phyloP scores from a whole-genome alignment of 2,113 vertebrate genomes.

The Egretta garzetta region DNA sequence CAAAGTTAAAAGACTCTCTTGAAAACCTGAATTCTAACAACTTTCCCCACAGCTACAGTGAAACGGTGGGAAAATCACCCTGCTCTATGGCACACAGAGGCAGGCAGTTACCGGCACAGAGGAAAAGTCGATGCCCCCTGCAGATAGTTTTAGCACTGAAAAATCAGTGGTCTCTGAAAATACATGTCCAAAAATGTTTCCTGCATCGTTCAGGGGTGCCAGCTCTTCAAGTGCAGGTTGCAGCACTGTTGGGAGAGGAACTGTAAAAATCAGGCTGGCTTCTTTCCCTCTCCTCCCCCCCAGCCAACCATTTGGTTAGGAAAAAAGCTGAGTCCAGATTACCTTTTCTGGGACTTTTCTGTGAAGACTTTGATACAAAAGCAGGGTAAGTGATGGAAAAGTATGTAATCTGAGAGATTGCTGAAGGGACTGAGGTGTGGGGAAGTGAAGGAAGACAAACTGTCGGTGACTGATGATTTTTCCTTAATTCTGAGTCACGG shows the following conservation, averaged over 20 bases:
- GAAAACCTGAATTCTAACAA: not conserved
- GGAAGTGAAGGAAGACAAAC: not conserved
- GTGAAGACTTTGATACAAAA: not conserved
- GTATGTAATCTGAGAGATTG: not conserved
- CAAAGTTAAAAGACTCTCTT: not conserved
- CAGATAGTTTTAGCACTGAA: not conserved
- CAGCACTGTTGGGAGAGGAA: not conserved
- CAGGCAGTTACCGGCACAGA: not conserved
- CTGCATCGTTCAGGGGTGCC: not conserved
- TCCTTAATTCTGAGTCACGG: not conserved
- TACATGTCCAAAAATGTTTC: not conserved
- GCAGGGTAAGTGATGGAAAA: not conserved
- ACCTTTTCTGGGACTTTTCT: not conserved
- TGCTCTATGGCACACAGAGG: not conserved
- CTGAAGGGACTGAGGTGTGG: not conserved
- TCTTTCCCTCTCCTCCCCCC: not conserved
- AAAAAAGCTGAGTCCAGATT: not conserved
- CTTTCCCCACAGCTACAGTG: not conserved
- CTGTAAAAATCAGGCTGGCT: not conserved
- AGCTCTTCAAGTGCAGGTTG: not conserved
- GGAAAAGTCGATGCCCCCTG: not conserved
- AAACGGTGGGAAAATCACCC: not conserved
- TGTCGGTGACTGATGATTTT: not conserved
- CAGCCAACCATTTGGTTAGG: not conserved
- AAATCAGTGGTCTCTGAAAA: not conserved